Conservation (phyloP, 2,797 vertebrate species). For the Enteromius trimaculatus region DNA sequence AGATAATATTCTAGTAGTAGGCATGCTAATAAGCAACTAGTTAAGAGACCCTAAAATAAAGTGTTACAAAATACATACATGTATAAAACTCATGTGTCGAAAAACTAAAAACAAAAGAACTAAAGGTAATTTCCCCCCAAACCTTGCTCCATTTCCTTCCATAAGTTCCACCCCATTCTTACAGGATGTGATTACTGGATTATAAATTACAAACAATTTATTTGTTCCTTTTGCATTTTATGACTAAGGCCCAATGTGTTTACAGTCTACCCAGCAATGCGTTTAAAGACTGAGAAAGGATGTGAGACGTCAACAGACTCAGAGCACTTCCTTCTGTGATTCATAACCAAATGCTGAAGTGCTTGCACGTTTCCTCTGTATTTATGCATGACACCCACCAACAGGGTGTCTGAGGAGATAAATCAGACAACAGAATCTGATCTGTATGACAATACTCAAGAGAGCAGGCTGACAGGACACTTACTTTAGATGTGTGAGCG, state of each 20-base stretch:
- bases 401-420: not conserved
- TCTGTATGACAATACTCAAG: not conserved
- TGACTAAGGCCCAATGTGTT: not conserved
- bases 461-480: conserved; percentile 23
- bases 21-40: no score
- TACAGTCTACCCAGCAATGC: not conserved
- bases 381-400: not conserved
- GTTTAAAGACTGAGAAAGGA: not conserved
- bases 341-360: not conserved
- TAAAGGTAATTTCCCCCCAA: not conserved
- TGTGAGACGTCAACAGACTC: not conserved
- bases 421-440: not conserved
- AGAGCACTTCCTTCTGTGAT: not conserved
- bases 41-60: no score
- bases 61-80: no score
- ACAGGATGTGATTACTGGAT: not conserved
- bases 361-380: not conserved
- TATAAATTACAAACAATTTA: not conserved
- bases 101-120: not conserved
- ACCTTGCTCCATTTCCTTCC: not conserved
- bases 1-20: no score
- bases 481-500: conserved; percentile 89
- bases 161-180: not conserved
- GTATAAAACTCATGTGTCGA: not conserved
- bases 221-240: not conserved